Conservation (phyloP, 2,113 vertebrate species). For the Neolamprologus brichardi region DNA sequence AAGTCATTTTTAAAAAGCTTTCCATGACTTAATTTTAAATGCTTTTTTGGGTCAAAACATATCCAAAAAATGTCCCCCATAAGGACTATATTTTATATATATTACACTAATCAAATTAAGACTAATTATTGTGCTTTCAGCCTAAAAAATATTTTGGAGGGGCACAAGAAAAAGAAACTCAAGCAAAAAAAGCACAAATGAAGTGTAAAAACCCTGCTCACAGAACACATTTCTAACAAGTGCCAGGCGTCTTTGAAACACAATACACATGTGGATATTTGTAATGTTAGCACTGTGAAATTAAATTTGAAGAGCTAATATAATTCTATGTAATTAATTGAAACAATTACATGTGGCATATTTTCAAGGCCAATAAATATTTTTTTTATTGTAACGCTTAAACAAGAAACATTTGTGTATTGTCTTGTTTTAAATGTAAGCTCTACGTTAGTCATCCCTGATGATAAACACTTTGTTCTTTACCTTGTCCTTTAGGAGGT, state of each 20-base stretch:
- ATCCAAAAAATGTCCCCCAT: neutral
- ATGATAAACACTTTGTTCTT: neutral
- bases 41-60: neutral
- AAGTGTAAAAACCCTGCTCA: neutral
- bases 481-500: neutral
- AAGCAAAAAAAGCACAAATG: neutral
- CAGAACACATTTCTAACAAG: neutral
- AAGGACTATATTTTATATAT: neutral
- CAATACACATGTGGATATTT: neutral
- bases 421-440: neutral
- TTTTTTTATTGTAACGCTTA: neutral
- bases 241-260: neutral
- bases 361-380: neutral
- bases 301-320: neutral
- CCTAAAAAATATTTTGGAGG: neutral
- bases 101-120: neutral
- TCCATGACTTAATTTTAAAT: neutral
- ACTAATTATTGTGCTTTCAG: neutral
- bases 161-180: neutral
- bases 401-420: neutral
- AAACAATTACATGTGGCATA: neutral
- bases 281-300: neutral
- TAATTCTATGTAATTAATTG: neutral
- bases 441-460: neutral
- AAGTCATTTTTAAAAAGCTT: neutral